Conservation (phyloP, 2,113 vertebrate genomes). For the Sebastes fasciatus region DNA sequence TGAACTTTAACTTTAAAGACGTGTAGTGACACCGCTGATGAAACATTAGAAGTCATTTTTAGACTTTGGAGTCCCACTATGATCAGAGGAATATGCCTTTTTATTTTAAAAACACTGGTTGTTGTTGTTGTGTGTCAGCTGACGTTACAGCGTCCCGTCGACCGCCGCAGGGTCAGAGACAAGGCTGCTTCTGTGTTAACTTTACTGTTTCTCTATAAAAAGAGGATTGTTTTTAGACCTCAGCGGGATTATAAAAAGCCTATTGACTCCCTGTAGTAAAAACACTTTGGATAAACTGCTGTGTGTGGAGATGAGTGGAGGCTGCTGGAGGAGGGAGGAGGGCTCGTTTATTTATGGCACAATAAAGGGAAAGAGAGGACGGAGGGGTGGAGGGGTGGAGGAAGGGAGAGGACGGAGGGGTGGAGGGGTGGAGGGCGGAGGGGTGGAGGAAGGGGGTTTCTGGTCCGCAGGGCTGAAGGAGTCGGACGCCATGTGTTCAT, state of each 20-base stretch:
- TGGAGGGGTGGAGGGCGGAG: background rate
- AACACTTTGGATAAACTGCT: slow-evolving; percentile 13
- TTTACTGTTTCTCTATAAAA: slow-evolving; percentile 40
- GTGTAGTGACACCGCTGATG: too few species aligned
- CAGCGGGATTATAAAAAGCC: slow-evolving; percentile 32
- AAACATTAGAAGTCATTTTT: too few species aligned
- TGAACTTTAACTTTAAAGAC: too few species aligned
- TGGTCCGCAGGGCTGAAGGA: slow-evolving; percentile 16
- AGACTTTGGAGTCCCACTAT: too few species aligned
- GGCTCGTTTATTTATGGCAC: background rate
- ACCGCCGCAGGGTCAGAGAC: too few species aligned
- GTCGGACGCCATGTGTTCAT: slow-evolving; percentile 21
- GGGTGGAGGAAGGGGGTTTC: background rate
- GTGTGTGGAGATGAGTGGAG: background rate
- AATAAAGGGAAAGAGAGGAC: slow-evolving; percentile 11
- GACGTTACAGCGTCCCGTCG: too few species aligned
- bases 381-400: background rate
- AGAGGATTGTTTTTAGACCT: background rate
- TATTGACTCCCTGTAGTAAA: slow-evolving; percentile 28
- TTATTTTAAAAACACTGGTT: too few species aligned
- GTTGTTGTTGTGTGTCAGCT: too few species aligned
- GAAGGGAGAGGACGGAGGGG: background rate
- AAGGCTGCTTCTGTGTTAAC: slow-evolving; percentile 25
- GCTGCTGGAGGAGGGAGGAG: too few species aligned
- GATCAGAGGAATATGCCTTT: too few species aligned